Conservation (phyloP, 2,797 vertebrate species). For the Avahi laniger region DNA sequence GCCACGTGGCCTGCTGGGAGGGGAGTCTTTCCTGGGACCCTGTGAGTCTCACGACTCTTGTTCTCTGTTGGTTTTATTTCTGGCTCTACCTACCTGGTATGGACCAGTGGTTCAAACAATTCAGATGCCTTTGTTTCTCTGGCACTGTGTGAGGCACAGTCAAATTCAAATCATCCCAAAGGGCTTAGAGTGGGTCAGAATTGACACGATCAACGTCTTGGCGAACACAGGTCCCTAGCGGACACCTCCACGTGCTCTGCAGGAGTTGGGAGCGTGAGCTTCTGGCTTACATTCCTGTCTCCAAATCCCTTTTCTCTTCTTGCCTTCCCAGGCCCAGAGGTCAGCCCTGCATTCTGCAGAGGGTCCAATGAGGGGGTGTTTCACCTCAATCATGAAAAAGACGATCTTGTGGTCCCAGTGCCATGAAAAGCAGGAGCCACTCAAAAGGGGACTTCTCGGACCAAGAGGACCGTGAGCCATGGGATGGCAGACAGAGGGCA, state of each 20-base stretch:
- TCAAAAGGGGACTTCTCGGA: no score
- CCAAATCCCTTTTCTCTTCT: not conserved
- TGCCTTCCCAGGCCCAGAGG: fast-evolving
- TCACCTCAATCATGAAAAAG: not conserved
- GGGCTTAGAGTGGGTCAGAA: not conserved
- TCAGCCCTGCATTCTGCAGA: not conserved
- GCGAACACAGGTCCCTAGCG: not conserved
- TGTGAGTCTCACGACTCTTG: not conserved
- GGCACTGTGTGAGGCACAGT: not conserved
- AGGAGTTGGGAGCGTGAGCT: fast-evolving
- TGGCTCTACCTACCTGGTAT: not conserved
- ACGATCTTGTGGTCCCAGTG: not conserved
- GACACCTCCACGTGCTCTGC: fast-evolving
- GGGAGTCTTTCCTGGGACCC: not conserved
- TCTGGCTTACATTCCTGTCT: not conserved
- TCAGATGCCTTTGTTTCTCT: not conserved
- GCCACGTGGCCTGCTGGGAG: not conserved
- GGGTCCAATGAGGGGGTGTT: not conserved
- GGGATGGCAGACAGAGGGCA: not conserved
- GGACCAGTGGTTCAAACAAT: not conserved
- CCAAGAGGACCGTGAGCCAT: not conserved
- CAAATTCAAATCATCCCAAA: not conserved
- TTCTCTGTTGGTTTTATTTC: not conserved
- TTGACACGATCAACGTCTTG: not conserved
- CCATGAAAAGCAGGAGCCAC: not conserved